Conservation (phyloP, 2,888 invertebrate genomes). For the Stomorhina lunata region DNA sequence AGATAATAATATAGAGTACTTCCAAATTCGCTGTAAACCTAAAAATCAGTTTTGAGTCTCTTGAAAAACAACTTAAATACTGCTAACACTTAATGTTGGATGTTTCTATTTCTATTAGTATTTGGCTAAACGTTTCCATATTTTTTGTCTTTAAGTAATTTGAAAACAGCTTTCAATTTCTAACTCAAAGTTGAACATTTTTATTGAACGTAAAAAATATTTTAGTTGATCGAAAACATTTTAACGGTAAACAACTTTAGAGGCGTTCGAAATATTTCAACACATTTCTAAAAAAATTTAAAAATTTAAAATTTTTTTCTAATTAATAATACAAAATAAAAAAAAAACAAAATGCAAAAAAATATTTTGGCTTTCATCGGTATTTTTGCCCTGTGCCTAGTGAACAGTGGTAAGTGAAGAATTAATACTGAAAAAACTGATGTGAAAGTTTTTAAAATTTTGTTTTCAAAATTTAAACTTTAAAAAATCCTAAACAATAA, state of each 20-base stretch:
- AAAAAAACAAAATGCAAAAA: slow-evolving; percentile 71
- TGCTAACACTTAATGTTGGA: background rate
- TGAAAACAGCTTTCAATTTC: slow-evolving; percentile 57
- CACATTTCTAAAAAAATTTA: background rate
- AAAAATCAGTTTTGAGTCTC: background rate
- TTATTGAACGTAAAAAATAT: slow-evolving; percentile 24
- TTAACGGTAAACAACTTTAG: slow-evolving; percentile 39
- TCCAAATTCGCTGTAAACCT: background rate
- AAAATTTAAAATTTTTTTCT: background rate
- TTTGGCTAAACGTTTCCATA: slow-evolving; percentile 11
- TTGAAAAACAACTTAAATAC: background rate
- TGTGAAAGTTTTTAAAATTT: background rate
- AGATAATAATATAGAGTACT: background rate
- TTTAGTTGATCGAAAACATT: slow-evolving; percentile 51
- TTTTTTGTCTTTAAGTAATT: slow-evolving; percentile 14
- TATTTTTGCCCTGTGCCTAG: slow-evolving; percentile 73
- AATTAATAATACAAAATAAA: background rate
- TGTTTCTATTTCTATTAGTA: slow-evolving; percentile 7
- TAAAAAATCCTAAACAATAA: background rate
- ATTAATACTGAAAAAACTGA: background rate
- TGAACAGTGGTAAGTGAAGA: slow-evolving; percentile 76
- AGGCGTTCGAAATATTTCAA: slow-evolving; percentile 4
- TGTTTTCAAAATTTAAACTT: background rate
- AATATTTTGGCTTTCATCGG: slow-evolving; percentile 72
- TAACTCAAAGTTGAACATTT: slow-evolving; percentile 39